Conservation (phyloP, 2,888 invertebrate genomes). For the Trissolcus japonicus region DNA sequence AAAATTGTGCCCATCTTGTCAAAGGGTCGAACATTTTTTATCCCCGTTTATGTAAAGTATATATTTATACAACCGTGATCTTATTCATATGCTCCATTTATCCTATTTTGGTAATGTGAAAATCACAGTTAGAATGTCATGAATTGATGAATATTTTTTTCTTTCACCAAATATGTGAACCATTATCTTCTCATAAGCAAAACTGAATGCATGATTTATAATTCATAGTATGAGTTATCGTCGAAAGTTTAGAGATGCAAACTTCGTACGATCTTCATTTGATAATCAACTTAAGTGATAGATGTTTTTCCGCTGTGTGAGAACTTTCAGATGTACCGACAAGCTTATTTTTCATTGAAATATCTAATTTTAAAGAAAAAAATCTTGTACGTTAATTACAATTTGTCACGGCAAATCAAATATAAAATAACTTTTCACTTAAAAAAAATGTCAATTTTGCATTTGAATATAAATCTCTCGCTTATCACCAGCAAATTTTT, state of each 20-base stretch:
- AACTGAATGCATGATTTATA: background rate
- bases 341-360: conserved; percentile 28
- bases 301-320: conserved; percentile 33
- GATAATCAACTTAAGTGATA: conserved; percentile 44
- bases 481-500: no score
- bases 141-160: background rate
- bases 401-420: conserved; percentile 30
- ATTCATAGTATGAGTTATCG: conserved; percentile 27
- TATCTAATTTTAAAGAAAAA: conserved; percentile 18
- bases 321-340: conserved; percentile 10
- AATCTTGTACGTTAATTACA: conserved; percentile 20
- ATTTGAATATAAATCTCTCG: background rate
- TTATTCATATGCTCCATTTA: conserved; percentile 15
- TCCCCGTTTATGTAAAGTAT: background rate
- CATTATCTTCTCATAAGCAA: background rate
- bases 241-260: conserved; percentile 44
- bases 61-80: no score
- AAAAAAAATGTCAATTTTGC: no score
- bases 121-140: conserved; percentile 1
- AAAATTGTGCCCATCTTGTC: conserved; percentile 15
- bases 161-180: background rate
- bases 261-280: conserved; percentile 37
- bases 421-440: no score
- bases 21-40: conserved; percentile 4
- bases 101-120: background rate